A percentile compares a stretch with the other conserved stretches of the same genome.
phyloP scores from a whole-genome alignment of 2,888 invertebrate species.

The Oegoconia quadripuncta region DNA sequence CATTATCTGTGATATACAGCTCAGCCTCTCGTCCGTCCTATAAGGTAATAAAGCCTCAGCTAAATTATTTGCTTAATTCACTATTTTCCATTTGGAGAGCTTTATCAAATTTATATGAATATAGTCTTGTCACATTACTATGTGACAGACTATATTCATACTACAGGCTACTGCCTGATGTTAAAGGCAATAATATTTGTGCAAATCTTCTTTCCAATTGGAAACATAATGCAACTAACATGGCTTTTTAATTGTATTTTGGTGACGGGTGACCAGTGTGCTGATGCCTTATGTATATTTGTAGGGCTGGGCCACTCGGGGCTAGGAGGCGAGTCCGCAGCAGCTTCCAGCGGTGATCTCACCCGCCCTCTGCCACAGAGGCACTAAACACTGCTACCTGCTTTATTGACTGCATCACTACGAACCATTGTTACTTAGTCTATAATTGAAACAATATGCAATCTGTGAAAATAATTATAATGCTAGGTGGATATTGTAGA shows the following conservation, averaged over 20 bases:
- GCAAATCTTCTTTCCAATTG: not conserved
- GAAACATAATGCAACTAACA: not conserved
- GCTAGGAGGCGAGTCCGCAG: constrained; percentile 80
- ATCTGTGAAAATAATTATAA: constrained; percentile 83
- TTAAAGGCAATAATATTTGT: not conserved
- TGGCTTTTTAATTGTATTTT: not conserved
- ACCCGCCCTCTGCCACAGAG: constrained; percentile 74
- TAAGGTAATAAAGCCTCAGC: constrained; percentile 47
- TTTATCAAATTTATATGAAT: not conserved
- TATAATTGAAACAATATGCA: constrained; percentile 82
- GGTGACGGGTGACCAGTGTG: constrained; percentile 1
- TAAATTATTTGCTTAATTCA: not conserved
- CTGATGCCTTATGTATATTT: constrained; percentile 24
- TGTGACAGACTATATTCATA: too few species aligned
- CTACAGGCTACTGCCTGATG: not conserved
- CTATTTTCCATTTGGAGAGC: constrained; percentile 7
- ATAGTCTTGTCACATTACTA: too few species aligned
- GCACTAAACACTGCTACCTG: constrained; percentile 79
- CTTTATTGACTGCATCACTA: constrained; percentile 81
- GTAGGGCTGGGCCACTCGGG: constrained; percentile 84
- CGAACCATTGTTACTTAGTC: constrained; percentile 81
- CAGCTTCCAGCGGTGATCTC: constrained; percentile 79
- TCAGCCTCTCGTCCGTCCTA: constrained; percentile 80
- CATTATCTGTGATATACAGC: constrained; percentile 80
- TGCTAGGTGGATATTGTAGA: constrained; percentile 78